phyloP scores from a whole-genome alignment of 1,140 invertebrate genomes.

The Drosophila ficusphila region DNA sequence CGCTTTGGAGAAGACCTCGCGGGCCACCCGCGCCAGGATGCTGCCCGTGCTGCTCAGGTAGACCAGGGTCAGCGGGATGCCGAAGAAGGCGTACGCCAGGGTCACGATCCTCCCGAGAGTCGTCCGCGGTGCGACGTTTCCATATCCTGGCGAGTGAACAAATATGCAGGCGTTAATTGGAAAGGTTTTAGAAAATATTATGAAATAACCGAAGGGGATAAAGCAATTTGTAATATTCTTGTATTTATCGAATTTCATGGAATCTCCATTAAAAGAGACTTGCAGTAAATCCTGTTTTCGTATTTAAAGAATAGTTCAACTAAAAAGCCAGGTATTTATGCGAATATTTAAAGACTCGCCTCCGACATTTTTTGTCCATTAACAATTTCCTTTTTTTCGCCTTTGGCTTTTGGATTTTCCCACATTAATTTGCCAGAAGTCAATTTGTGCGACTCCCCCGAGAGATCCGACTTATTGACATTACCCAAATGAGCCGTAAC shows the following conservation, averaged over 20 bases:
- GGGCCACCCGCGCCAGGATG: slow-evolving; percentile 92
- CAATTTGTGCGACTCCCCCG: slow-evolving; percentile 33
- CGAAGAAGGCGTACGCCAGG: slow-evolving; percentile 94
- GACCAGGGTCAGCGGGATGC: slow-evolving; percentile 95
- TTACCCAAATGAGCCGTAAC: slow-evolving; percentile 60
- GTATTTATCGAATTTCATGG: too few relatives aligned
- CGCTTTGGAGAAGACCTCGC: slow-evolving; percentile 93
- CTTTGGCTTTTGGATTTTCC: slow-evolving; percentile 7
- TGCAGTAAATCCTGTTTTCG: too few relatives aligned
- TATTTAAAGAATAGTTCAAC: too few relatives aligned
- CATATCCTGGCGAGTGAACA: slow-evolving; percentile 88
- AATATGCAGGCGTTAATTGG: background rate
- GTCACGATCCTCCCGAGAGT: slow-evolving; percentile 93
- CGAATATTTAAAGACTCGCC: background rate
- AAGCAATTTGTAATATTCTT: too few relatives aligned
- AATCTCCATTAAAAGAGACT: too few relatives aligned
- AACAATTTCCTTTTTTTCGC: slow-evolving; percentile 1
- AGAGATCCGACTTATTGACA: slow-evolving; percentile 38
- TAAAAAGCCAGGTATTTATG: too few relatives aligned
- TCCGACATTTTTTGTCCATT: background rate
- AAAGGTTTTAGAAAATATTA: background rate
- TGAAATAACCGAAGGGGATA: too few relatives aligned
- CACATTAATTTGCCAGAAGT: slow-evolving; percentile 45
- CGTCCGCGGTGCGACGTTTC: slow-evolving; percentile 93
- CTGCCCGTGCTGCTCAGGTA: slow-evolving; percentile 94